Conservation (phyloP, 1,140 invertebrate species). For the Eupristina koningsbergeri region DNA sequence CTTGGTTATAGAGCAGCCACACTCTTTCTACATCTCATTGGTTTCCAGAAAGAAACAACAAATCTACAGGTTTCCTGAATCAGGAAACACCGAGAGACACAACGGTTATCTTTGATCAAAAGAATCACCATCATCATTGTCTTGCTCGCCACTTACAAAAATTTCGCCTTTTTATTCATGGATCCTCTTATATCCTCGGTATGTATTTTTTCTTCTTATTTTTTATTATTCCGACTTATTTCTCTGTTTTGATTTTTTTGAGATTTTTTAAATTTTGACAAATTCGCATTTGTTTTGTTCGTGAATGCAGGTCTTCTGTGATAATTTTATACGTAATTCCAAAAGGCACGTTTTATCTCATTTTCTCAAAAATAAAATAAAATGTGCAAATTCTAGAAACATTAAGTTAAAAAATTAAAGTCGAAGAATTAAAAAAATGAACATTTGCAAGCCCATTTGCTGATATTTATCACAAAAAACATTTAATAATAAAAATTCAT, state of each 20-base stretch:
- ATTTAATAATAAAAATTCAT: too few relatives aligned
- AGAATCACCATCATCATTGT: constrained; percentile 50
- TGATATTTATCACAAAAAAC: too few relatives aligned
- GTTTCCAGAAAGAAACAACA: too few relatives aligned
- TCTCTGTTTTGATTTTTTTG: not conserved
- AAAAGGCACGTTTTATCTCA: not conserved
- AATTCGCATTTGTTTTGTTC: constrained; percentile 4
- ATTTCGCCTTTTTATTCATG: not conserved
- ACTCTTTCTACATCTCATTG: not conserved
- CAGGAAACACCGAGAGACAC: constrained; percentile 2
- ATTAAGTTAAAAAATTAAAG: too few relatives aligned
- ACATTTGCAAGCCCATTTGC: too few relatives aligned
- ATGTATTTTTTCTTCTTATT: not conserved
- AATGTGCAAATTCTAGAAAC: too few relatives aligned
- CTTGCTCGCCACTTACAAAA: constrained; percentile 28
- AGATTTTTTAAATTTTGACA: constrained; percentile 28
- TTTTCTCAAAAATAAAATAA: not conserved
- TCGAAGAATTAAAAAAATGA: too few relatives aligned
- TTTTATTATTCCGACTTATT: not conserved
- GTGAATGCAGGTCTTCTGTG: not conserved
- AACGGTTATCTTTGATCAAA: constrained; percentile 49
- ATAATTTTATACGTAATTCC: constrained; percentile 10
- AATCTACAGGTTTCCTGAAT: constrained; percentile 20
- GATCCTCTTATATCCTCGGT: constrained; percentile 25
- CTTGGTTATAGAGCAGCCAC: not conserved